These are phyloP conservation scores for Heptranchias perlo DNA, from an alignment of 2,113 vertebrate genomes.

Conservation along the genomic window DNA sequence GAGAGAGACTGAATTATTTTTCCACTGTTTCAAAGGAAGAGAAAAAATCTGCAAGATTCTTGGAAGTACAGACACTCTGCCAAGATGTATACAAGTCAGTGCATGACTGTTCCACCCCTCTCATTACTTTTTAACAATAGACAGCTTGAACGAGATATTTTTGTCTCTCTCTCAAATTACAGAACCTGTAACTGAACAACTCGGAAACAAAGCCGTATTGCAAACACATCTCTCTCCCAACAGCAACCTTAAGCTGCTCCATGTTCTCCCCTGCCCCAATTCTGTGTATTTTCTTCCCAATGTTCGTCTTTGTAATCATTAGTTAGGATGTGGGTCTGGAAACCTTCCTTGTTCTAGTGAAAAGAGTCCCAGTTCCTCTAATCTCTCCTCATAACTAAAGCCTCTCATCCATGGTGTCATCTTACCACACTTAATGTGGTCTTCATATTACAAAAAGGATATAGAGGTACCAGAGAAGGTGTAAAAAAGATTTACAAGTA, in stretches of 20 bases:
- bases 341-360: no score
- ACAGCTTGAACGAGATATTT: not conserved
- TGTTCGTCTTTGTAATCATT: no score
- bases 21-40: not conserved
- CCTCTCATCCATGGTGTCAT: no score
- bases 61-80: no score
- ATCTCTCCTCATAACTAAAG: no score
- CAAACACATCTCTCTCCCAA: not conserved
- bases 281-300: not conserved
- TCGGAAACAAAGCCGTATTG: not conserved
- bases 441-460: no score
- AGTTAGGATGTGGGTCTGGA: no score
- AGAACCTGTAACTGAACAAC: not conserved
- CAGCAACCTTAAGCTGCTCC: not conserved
- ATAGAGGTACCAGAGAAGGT: no score
- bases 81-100: not conserved
- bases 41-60: no score
- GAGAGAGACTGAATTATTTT: not conserved
- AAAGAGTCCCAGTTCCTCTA: no score
- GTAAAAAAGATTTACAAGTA: no score
- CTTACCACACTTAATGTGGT: no score
- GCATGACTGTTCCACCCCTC: not conserved
- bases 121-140: not conserved
- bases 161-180: not conserved
- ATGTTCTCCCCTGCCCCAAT: not conserved